Evolutionary conservation across 2,888 invertebrate genomes (phyloP), one percentile per base, ranked within the genome.

Genomic region (Lithophane semibrunnea): DNA sequence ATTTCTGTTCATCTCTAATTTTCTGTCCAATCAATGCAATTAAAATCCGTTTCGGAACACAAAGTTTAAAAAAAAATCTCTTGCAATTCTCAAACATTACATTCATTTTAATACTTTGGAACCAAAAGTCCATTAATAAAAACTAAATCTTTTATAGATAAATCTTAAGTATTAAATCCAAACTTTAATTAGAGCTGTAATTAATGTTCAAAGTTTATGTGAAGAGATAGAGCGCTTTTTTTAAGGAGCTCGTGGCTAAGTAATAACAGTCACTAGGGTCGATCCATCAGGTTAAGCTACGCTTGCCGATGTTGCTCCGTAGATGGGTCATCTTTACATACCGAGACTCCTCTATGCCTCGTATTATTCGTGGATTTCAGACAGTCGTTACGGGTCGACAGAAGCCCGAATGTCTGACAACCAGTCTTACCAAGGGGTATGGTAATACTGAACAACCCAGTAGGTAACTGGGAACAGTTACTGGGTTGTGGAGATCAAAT

Each of bases 91-190:
- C 54, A 52, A 61, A 24, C 18, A 73, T 72, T 63, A 63, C 64
- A 80, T 60, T 84, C 18, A 29, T 76, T 64, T 67, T 60, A 85
- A 74, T 82, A 66, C 56, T 42, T 85, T 74, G 42, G 67, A 58
- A 82, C 68, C 54, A 61, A 69, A 74, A 67, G 56, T 67, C 72
- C 74, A 82, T 83, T 86, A 78, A 73, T 85, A 83, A 83, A 82
- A 83, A 82, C 83, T 86, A 82, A 84, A 86, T 86, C 84, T 83
- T 86, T 73, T 67, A 86, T 73, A 80, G 84, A 85, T 85, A 83
- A 86, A 86, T 85, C 84, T 78, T 65, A 74, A 71, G 75, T 80
- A 86, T 86, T 76, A 78, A 86, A 75, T 75, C 49, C 76, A 73
- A 84, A 85, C 81, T 85, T 84, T 84, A 84, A 85, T 86, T 81